Evolutionary conservation across 1,140 invertebrate species (phyloP).

Genomic region (Ceratosolen solmsi): DNA sequence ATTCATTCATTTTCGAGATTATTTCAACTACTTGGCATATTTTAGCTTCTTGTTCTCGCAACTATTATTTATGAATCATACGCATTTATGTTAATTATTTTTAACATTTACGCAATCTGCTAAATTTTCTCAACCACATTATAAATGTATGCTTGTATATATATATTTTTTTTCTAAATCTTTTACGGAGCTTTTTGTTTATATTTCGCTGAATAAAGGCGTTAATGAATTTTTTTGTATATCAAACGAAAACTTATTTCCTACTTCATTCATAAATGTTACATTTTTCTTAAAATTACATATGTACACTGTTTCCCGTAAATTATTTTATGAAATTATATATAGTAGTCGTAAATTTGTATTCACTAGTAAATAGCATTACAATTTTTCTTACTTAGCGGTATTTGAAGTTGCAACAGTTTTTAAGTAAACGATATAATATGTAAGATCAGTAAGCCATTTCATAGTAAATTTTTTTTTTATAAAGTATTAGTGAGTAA

Average conservation of each 20-base stretch:
- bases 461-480: slow-evolving; percentile 35
- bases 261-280: slow-evolving; percentile 17
- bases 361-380: slow-evolving; percentile 10
- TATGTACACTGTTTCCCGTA: slow-evolving; percentile 47
- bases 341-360: slow-evolving; percentile 35
- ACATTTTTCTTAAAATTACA: slow-evolving; percentile 31
- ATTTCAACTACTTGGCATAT: slow-evolving; percentile 48
- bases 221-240: slow-evolving; percentile 21
- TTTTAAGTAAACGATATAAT: slow-evolving; percentile 15
- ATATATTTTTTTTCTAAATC: slow-evolving; percentile 20
- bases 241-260: slow-evolving; percentile 31
- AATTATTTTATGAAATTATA: slow-evolving; percentile 44
- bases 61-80: slow-evolving; percentile 36
- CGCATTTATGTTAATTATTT: slow-evolving; percentile 2
- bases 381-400: slow-evolving; percentile 15
- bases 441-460: slow-evolving; percentile 30
- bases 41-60: slow-evolving; percentile 28
- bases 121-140: slow-evolving; percentile 7
- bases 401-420: slow-evolving; percentile 17
- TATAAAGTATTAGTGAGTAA: slow-evolving; percentile 44
- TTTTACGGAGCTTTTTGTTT: slow-evolving; percentile 18
- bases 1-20: slow-evolving; percentile 33
- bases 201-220: slow-evolving; percentile 27
- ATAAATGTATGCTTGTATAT: slow-evolving; percentile 23
- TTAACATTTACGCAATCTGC: slow-evolving; percentile 22